A percentile compares a stretch with the other conserved stretches of the same genome.
Evolutionary conservation across 1,140 invertebrate species (phyloP).

Genomic region (Diploscapter pachys): DNA sequence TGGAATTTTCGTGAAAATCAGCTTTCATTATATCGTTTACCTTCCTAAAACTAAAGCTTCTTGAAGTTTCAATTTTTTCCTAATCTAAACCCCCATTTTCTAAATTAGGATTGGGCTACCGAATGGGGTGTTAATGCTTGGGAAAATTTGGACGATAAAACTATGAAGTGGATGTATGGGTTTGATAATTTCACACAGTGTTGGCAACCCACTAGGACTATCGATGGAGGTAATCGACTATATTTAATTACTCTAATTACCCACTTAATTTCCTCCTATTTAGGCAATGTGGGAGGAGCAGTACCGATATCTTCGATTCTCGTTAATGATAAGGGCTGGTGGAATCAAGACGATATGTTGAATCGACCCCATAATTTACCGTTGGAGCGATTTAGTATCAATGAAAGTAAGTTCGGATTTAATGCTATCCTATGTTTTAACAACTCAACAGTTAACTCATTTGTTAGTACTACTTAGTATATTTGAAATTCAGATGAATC

Average conservation of each 20-base stretch:
- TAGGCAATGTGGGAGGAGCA: conserved; percentile 51
- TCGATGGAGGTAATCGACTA: conserved; percentile 33
- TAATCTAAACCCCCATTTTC: neutral
- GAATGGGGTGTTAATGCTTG: conserved; percentile 45
- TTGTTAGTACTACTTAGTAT: neutral
- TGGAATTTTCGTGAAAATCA: too few species aligned
- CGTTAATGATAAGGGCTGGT: conserved; percentile 52
- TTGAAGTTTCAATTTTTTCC: conserved; percentile 23
- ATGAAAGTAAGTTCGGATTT: conserved; percentile 19
- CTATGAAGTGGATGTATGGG: conserved; percentile 57
- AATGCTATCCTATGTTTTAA: too few species aligned
- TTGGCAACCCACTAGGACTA: conserved; percentile 55
- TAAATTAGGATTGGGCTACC: conserved; percentile 52
- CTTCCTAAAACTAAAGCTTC: too few species aligned
- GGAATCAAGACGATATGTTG: conserved; percentile 48
- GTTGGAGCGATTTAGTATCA: conserved; percentile 42
- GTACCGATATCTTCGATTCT: conserved; percentile 51
- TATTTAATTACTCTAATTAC: too few species aligned
- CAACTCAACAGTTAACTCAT: neutral
- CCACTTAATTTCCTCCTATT: too few species aligned
- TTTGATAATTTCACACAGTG: conserved; percentile 46
- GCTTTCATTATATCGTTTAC: too few species aligned
- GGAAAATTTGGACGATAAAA: conserved; percentile 48
- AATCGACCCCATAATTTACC: conserved; percentile 40
- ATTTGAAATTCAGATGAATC: conserved; percentile 28